Conservation (phyloP, 2,888 invertebrate species). For the Caenorhabditis afra region DNA sequence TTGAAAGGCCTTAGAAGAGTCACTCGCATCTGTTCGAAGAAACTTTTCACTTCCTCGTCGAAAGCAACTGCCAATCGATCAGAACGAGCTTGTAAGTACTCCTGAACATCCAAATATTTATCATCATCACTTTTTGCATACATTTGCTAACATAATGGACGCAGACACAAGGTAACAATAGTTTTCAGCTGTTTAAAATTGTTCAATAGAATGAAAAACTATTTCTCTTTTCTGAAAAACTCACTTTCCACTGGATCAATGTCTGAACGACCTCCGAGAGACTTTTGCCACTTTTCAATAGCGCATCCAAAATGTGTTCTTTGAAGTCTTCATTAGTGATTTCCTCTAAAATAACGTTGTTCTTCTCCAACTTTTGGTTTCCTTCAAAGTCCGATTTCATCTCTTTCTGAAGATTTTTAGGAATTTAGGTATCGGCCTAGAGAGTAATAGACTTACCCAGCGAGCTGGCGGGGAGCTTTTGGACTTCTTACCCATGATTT, state of each 20-base stretch:
- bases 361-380: background rate
- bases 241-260: slow-evolving; percentile 17
- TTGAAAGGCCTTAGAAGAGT: slow-evolving; percentile 8
- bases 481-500: slow-evolving; percentile 22
- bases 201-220: no score
- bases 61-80: background rate
- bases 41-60: background rate
- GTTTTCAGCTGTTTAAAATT: no score
- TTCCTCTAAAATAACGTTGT: background rate
- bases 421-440: no score
- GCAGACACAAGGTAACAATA: no score
- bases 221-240: background rate
- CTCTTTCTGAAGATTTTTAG: slow-evolving; percentile 8
- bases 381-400: slow-evolving; percentile 13
- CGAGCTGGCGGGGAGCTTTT: background rate
- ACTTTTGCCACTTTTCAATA: background rate
- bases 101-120: slow-evolving; percentile 3
- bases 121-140: no score
- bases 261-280: background rate
- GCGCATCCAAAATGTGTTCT: background rate
- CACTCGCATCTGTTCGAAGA: slow-evolving; percentile 15
- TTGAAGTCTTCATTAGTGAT: slow-evolving; percentile 5
- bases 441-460: slow-evolving; percentile 1
- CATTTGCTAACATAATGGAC: no score
- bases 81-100: slow-evolving; percentile 15